Percentiles rank a stretch among this genome's conserved stretches.
Evolutionary conservation across 2,888 invertebrate genomes (phyloP).

Genomic region (Entomobrya proxima): DNA sequence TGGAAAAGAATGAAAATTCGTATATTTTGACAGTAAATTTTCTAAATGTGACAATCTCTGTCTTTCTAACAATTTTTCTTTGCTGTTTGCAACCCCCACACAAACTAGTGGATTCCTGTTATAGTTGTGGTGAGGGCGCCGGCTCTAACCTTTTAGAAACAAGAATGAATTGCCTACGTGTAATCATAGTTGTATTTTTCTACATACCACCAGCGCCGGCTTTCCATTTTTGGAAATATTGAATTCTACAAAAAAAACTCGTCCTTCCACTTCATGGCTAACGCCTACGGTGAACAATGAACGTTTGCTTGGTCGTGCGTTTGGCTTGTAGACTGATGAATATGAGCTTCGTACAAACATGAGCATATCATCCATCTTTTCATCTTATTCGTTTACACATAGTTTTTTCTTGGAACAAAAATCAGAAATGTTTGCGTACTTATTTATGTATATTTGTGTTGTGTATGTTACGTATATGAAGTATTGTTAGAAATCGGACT

Average conservation of each 20-base stretch:
- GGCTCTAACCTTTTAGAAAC: neutral
- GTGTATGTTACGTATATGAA: too few relatives aligned
- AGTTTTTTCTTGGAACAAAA: too few relatives aligned
- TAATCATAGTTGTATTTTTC: constrained; percentile 16
- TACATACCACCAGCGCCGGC: constrained; percentile 22
- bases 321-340: neutral
- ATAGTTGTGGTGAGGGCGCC: constrained; percentile 23
- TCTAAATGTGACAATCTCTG: neutral
- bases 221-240: constrained; percentile 57
- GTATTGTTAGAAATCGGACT: too few relatives aligned
- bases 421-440: too few relatives aligned
- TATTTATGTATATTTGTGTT: too few relatives aligned
- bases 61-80: neutral
- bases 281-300: constrained; percentile 36
- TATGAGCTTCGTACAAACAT: neutral
- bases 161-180: neutral
- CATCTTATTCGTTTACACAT: too few relatives aligned
- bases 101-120: constrained; percentile 17
- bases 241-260: constrained; percentile 38
- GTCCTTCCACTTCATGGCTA: constrained; percentile 55
- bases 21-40: neutral
- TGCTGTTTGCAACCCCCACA: neutral
- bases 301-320: constrained; percentile 1
- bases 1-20: neutral
- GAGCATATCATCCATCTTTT: too few relatives aligned